Conservation (phyloP, 2,797 vertebrate genomes). For the Chiloscyllium punctatum region DNA sequence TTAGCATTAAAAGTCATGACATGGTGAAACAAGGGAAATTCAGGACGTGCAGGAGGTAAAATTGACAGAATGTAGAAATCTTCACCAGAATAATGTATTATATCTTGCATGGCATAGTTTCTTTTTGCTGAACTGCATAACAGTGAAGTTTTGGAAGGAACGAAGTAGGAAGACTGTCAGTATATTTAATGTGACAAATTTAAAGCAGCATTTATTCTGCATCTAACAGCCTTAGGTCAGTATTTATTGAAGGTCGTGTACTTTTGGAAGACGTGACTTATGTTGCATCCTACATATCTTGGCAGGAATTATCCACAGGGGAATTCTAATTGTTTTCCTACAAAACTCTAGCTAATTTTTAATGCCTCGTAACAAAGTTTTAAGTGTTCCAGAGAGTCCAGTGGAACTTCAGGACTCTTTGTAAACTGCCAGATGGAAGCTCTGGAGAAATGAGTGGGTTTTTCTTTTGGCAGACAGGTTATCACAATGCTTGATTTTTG, state of each 20-base stretch:
- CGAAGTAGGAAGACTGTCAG: neutral
- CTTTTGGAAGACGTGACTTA: neutral
- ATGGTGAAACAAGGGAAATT: neutral
- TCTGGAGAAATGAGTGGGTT: neutral
- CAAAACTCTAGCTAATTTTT: neutral
- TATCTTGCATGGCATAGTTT: neutral
- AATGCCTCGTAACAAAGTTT: neutral
- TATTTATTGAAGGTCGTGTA: neutral
- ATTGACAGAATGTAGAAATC: neutral
- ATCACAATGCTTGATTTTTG: neutral
- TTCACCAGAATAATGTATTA: neutral
- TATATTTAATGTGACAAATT: neutral
- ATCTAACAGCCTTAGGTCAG: neutral
- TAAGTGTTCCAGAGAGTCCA: neutral
- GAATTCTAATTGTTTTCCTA: neutral
- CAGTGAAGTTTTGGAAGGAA: neutral
- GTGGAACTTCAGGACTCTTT: neutral
- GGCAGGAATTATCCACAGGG: neutral
- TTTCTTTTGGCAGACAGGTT: neutral
- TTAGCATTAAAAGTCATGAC: too few relatives aligned
- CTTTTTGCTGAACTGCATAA: neutral
- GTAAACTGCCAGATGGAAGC: neutral
- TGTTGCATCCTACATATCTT: neutral
- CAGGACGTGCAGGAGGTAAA: neutral
- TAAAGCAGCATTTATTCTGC: neutral